phyloP scores from a whole-genome alignment of 2,113 vertebrate genomes.

The Talpa occidentalis region DNA sequence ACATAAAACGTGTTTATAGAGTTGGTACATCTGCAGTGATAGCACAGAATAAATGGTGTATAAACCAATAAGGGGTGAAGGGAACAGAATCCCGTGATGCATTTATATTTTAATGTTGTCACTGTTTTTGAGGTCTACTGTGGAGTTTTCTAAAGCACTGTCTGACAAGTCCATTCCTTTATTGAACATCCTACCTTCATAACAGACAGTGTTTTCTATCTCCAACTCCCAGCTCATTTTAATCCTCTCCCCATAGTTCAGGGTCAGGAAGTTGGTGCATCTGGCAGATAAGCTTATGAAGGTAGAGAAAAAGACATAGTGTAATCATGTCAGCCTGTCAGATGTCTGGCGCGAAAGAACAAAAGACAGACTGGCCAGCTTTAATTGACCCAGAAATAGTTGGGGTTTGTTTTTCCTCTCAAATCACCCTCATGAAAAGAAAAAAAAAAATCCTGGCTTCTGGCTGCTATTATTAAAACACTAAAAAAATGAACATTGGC shows the following conservation, averaged over 20 bases:
- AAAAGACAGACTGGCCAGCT: slow-evolving; percentile 72
- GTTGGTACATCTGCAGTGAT: not conserved
- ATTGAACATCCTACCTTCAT: slow-evolving; percentile 51
- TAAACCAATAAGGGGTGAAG: not conserved
- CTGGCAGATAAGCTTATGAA: slow-evolving; percentile 60
- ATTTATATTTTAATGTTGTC: not conserved
- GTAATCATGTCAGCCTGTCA: slow-evolving; percentile 80
- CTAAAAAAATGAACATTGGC: not conserved
- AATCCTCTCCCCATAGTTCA: slow-evolving; percentile 23
- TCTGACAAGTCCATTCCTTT: slow-evolving; percentile 57
- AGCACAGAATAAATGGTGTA: not conserved
- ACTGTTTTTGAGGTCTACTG: not conserved
- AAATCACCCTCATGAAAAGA: not conserved
- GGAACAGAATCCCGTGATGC: not conserved
- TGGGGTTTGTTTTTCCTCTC: not conserved
- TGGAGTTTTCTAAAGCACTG: slow-evolving; percentile 46
- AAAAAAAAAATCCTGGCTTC: not conserved
- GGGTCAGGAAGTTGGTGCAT: slow-evolving; percentile 58
- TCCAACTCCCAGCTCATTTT: slow-evolving; percentile 32
- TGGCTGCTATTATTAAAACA: slow-evolving; percentile 54
- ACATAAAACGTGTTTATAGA: not conserved
- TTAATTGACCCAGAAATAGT: slow-evolving; percentile 73
- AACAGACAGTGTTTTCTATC: slow-evolving; percentile 55
- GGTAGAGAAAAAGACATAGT: slow-evolving; percentile 65
- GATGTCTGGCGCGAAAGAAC: slow-evolving; percentile 64